Evolutionary conservation across 2,888 invertebrate species (phyloP).

Genomic region (Drosophila testacea): DNA sequence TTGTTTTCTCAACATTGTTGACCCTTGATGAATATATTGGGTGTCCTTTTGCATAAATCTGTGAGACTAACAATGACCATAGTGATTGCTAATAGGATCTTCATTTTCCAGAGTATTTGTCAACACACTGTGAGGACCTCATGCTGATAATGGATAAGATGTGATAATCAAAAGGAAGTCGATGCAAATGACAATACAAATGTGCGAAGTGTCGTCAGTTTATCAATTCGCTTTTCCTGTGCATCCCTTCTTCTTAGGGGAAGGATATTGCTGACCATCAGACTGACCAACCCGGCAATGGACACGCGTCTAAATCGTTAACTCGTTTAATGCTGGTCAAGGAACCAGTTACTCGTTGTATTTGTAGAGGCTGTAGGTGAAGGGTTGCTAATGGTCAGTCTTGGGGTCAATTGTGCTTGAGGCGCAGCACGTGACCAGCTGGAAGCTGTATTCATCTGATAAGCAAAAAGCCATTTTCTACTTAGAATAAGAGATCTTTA

Average conservation of each 20-base stretch:
- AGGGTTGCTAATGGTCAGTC: constrained; percentile 53
- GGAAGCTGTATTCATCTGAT: constrained; percentile 11
- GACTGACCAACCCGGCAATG: constrained; percentile 43
- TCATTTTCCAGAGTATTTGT: constrained; percentile 31
- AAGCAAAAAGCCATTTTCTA: constrained; percentile 21
- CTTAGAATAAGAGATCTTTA: constrained; percentile 2
- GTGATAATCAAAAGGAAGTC: constrained; percentile 39
- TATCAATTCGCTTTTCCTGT: neutral
- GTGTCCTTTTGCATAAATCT: constrained; percentile 35
- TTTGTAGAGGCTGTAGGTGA: constrained; percentile 14
- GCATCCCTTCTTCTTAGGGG: constrained; percentile 14
- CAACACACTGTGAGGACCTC: constrained; percentile 17
- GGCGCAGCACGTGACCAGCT: constrained; percentile 39
- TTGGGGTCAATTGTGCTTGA: constrained; percentile 31
- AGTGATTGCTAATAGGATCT: constrained; percentile 30
- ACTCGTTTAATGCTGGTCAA: constrained; percentile 53
- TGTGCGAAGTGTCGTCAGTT: constrained; percentile 47
- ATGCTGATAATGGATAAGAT: constrained; percentile 17
- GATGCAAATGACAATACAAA: constrained; percentile 55
- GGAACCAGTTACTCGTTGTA: constrained; percentile 56
- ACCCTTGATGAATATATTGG: constrained; percentile 40
- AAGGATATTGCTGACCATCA: constrained; percentile 30
- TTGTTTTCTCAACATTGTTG: constrained; percentile 42
- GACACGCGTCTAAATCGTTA: constrained; percentile 63
- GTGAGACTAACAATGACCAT: constrained; percentile 31